Base-by-base conservation (phyloP, 2,888 invertebrate genomes). In the Dynastes grantii region DNA sequence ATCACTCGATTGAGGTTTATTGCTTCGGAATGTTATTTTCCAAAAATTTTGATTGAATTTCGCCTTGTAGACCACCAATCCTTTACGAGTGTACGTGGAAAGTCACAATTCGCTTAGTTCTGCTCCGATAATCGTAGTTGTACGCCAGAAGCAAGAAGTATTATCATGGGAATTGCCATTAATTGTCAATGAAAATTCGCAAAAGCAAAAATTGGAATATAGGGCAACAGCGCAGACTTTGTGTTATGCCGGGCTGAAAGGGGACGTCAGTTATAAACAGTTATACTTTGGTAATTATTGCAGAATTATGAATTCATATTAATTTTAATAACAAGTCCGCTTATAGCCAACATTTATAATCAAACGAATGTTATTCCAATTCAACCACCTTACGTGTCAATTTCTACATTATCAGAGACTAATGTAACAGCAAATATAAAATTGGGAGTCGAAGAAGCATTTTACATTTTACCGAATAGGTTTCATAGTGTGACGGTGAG, bases 81-180 rank as follows among this genome's bases (percentile, higher is more conserved):
- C 79, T 8, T 53, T 79, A 45, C 45, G 79, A 45, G 65, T 79
- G 9, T 16, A 55, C 5, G 79, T 77, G 3, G 55, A 53, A 32
- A 83, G 84, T 71, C 40, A 77, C 6, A 71, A 85, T 78, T 78
- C 93, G 0, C 91, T 90, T 71, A 85, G 88, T 49, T 90, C 90
- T 0, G 91, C 90, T 81, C 95, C 96, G 0, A 88, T 95, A 4
- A 91, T 95, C 82, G 91, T 96, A 77, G 95, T 95, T 0, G 94
- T 94, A 0, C 88, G 94, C 61, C 95, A 96, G 86, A 93, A 93
- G 82, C 92, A 92, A 85, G 93, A 94, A 68, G 93, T 95, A 1
- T 89, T 95, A 78, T 95, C 96, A 0, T 96, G 96, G 95, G 93
- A 94, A 85, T 89, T 96, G 8, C 96, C 96, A 0, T 90, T 94